Conservation (phyloP, 2,113 vertebrate species). For the Haemorhous mexicanus region DNA sequence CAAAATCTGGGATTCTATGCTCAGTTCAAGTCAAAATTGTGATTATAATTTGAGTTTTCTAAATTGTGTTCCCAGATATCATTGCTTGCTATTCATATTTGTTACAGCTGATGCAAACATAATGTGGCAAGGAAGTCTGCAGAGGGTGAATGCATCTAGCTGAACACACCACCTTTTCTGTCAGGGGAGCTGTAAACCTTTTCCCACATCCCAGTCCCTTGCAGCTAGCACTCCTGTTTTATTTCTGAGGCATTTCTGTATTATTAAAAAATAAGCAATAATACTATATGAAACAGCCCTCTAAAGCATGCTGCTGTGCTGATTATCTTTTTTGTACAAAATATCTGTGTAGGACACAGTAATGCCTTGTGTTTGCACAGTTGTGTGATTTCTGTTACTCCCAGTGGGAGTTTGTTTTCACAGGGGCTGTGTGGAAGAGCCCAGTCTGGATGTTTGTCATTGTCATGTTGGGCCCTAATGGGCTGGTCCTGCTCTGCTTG, state of each 20-base stretch:
- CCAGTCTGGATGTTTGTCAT: neutral
- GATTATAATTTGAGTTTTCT: neutral
- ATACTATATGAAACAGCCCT: neutral
- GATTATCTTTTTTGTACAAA: neutral
- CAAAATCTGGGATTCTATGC: neutral
- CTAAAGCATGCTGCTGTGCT: neutral
- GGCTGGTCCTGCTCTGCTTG: neutral
- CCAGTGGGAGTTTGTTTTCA: neutral
- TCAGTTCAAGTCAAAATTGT: neutral
- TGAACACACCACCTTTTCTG: neutral
- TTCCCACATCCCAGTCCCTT: neutral
- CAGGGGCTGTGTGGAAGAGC: neutral
- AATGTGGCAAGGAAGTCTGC: neutral
- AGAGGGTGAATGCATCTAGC: neutral
- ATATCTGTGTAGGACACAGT: neutral
- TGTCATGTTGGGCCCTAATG: neutral
- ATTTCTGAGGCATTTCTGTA: neutral
- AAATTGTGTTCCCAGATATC: neutral
- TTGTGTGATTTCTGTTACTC: neutral
- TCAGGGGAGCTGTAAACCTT: neutral
- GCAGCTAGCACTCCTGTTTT: neutral
- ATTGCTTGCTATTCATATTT: neutral
- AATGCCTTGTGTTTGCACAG: slow-evolving; percentile 11
- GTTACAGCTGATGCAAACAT: neutral
- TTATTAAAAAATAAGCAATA: slow-evolving; percentile 21